Conservation (phyloP, 2,113 vertebrate species). For the Tauraco erythrolophus region DNA sequence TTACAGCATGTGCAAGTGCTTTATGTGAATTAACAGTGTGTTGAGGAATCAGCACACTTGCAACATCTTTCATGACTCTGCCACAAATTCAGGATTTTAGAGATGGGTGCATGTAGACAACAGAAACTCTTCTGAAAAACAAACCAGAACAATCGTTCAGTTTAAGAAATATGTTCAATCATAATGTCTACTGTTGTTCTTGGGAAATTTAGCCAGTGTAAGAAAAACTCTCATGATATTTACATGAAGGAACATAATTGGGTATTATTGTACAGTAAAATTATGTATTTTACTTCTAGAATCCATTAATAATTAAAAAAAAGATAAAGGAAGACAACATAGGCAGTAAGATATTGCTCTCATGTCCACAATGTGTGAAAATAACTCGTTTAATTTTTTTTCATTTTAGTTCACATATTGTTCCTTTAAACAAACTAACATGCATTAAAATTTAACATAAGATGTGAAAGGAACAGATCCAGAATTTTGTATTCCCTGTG, state of each 20-base stretch:
- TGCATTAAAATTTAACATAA: neutral
- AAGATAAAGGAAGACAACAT: neutral
- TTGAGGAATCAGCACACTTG: neutral
- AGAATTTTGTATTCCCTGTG: neutral
- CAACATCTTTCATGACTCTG: neutral
- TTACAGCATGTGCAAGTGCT: neutral
- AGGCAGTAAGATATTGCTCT: neutral
- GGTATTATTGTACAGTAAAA: neutral
- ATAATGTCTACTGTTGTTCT: neutral
- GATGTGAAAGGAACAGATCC: neutral
- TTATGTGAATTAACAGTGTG: neutral
- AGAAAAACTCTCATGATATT: neutral
- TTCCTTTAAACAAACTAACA: neutral
- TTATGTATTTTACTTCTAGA: neutral
- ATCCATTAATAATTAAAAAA: neutral
- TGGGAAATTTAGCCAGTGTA: neutral
- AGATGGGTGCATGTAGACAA: neutral
- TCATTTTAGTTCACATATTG: neutral
- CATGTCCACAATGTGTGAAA: neutral
- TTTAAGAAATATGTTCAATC: neutral
- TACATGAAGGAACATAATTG: neutral
- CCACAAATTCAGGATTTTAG: neutral
- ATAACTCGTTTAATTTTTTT: neutral
- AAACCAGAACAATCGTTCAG: fast-evolving
- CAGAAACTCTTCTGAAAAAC: neutral